phyloP scores from a whole-genome alignment of 2,888 invertebrate genomes.

The Caenorhabditis sp. region DNA sequence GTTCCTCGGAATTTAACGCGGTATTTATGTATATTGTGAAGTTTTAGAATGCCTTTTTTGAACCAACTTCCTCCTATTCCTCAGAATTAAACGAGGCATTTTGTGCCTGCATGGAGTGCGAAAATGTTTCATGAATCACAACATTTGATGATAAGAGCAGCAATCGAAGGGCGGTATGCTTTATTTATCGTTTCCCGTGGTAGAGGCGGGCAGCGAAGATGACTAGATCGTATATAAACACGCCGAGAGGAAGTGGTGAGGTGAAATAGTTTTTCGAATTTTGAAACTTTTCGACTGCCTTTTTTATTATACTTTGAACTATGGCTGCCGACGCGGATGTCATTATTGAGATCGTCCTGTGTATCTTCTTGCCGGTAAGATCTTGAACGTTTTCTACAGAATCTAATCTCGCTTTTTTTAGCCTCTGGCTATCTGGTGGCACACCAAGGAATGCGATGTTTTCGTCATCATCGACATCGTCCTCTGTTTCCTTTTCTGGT shows the following conservation, averaged over 20 bases:
- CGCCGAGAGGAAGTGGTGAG: slow-evolving; percentile 2
- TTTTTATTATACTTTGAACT: neutral
- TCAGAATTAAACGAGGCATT: slow-evolving; percentile 4
- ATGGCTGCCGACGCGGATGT: slow-evolving; percentile 65
- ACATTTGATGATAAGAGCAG: slow-evolving; percentile 17
- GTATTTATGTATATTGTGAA: neutral
- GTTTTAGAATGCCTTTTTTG: too few relatives aligned
- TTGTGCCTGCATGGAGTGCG: slow-evolving; percentile 24
- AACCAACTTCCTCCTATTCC: slow-evolving; percentile 12
- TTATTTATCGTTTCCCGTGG: slow-evolving; percentile 22
- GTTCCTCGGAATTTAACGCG: neutral
- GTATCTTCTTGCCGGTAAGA: slow-evolving; percentile 69
- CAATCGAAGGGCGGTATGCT: slow-evolving; percentile 5
- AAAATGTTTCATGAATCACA: slow-evolving; percentile 34
- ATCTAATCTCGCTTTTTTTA: slow-evolving; percentile 42
- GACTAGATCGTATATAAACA: slow-evolving; percentile 31
- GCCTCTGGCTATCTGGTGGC: slow-evolving; percentile 71
- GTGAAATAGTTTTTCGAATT: neutral
- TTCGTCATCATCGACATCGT: slow-evolving; percentile 66
- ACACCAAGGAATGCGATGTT: slow-evolving; percentile 65
- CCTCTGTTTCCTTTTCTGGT: slow-evolving; percentile 68
- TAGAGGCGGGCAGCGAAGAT: slow-evolving; percentile 8
- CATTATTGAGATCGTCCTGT: slow-evolving; percentile 61
- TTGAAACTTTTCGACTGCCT: neutral
- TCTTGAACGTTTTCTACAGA: neutral